Percentiles rank a stretch among this genome's conserved stretches.
These are phyloP conservation scores for Syrrhaptes paradoxus DNA, from an alignment of 2,113 vertebrate genomes.

Conservation along the genomic window DNA sequence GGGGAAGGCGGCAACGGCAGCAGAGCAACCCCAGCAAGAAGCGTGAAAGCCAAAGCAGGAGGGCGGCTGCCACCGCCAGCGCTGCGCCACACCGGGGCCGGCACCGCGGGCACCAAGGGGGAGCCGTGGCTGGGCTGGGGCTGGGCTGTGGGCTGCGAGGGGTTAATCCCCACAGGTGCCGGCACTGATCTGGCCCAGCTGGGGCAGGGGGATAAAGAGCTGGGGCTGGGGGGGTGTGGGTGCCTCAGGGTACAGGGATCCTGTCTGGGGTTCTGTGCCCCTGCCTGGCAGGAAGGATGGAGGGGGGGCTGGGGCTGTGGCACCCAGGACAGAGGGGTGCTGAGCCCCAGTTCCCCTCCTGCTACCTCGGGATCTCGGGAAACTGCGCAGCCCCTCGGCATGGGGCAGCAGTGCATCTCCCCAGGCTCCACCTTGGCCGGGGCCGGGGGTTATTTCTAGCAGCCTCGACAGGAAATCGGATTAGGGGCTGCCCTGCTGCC, in stretches of 20 bases:
- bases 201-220: background rate
- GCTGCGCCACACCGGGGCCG: rapidly evolving
- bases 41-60: background rate
- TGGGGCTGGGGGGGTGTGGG: too few species aligned
- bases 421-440: background rate
- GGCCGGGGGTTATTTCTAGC: background rate
- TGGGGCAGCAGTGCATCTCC: background rate
- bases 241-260: background rate
- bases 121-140: background rate
- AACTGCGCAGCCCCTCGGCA: background rate
- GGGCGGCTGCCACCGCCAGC: background rate
- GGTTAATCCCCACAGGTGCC: background rate
- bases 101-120: rapidly evolving
- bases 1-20: background rate
- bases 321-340: background rate
- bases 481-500: background rate
- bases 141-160: background rate
- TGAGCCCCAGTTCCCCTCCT: background rate
- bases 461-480: background rate
- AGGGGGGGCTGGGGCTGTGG: too few species aligned
- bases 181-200: background rate
- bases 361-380: background rate
- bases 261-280: background rate
- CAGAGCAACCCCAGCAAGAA: background rate
- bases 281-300: background rate